Base-by-base conservation (phyloP, 2,797 vertebrate species). In the Poeciliopsis gracilis region DNA sequence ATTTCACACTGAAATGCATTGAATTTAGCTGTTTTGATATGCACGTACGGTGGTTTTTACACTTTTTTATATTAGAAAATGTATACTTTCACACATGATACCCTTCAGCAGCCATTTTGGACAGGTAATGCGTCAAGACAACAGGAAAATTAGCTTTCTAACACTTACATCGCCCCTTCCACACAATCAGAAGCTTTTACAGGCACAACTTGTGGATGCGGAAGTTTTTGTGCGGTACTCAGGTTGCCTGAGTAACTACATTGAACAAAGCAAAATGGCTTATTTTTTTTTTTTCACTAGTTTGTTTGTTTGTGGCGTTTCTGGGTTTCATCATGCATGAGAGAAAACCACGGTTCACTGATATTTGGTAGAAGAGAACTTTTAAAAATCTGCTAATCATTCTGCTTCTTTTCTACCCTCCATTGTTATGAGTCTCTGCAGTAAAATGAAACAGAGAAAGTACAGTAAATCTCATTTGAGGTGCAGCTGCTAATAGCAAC, bases 211-310 rank as follows among this genome's bases (percentile, higher is more conserved):
- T 86, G 81, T 75, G 72, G 75, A 70, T 3, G 1, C 57, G 66
- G 71, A 78, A 47, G 81, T 63, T 71, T 82, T 83, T 63, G 77
- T 87, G 81, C 82, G 81, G 84, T 84, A 77, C 61, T 63, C 18
- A 30, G 0, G 2, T 63, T 53, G 46, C 11, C 36, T 46, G 36
- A 75, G 72, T 57, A 73, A 81, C 87, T 87, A 80, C 88, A 84
- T 77, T 76, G 11, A 59, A 7, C 9, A 1, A 16, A 53, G 33
- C 15, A 49, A 63, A 38, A 47, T 43, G 23, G 67, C 4, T 1
- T 1, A 5, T 33, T 36, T n/a, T 38, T 67, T 23, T 38, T 5
- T 0, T 3, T 12, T 4, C 3, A 12, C 18, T 25, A 38, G 36
- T 43, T 49, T 51, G 46, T 13, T 72, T 4, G 6, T 72, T 10